Evolutionary conservation across 2,888 invertebrate genomes (phyloP).

Genomic region (Volucella zonaria): DNA sequence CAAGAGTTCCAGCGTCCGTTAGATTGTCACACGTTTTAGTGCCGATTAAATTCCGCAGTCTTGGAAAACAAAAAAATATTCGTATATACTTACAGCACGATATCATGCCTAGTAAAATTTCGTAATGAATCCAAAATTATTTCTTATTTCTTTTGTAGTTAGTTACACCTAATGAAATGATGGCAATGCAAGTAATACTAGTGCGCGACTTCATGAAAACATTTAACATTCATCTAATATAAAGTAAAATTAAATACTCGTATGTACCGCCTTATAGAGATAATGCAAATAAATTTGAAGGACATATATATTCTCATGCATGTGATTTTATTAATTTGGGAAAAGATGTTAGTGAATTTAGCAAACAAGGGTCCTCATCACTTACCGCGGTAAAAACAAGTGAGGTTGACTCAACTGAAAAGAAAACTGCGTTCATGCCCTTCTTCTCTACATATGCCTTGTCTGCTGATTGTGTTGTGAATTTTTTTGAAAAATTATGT

Average conservation of each 20-base stretch:
- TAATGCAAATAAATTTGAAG: constrained; percentile 16
- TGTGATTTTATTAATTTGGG: background rate
- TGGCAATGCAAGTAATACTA: constrained; percentile 30
- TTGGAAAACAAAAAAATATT: constrained; percentile 30
- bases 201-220: constrained; percentile 36
- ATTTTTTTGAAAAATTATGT: too few species aligned
- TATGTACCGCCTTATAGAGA: background rate
- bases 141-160: constrained; percentile 32
- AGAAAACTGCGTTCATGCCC: background rate
- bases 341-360: constrained; percentile 5
- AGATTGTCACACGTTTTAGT: constrained; percentile 12
- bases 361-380: constrained; percentile 1
- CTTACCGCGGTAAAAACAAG: background rate
- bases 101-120: constrained; percentile 23
- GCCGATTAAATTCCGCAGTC: constrained; percentile 34
- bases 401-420: background rate
- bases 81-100: constrained; percentile 19
- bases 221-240: constrained; percentile 22
- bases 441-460: constrained; percentile 1
- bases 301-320: constrained; percentile 12
- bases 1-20: too few species aligned
- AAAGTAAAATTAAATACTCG: constrained; percentile 18
- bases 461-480: background rate
- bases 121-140: constrained; percentile 34
- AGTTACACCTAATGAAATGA: constrained; percentile 34